These are phyloP conservation scores for Rhimphoctona megacephalus DNA, from an alignment of 2,888 invertebrate species.

Conservation along the genomic window DNA sequence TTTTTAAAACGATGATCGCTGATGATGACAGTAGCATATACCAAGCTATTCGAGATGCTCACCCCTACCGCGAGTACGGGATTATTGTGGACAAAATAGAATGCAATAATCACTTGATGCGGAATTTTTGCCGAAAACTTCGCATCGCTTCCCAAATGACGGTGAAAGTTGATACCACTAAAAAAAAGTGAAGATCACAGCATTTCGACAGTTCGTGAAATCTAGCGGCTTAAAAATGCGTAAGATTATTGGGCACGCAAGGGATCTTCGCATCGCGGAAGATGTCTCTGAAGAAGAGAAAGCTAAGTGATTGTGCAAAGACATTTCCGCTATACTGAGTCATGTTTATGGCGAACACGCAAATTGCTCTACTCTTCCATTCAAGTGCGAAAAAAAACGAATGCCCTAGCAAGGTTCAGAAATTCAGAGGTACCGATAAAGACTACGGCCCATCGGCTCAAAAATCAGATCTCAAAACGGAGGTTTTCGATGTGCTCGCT, in stretches of 20 bases:
- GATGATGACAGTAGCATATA: slow-evolving; percentile 79
- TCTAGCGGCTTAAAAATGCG: slow-evolving; percentile 48
- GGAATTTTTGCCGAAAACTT: slow-evolving; percentile 63
- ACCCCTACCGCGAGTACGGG: slow-evolving; percentile 71
- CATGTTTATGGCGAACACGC: slow-evolving; percentile 71
- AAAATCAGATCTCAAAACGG: not conserved
- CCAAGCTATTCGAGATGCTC: slow-evolving; percentile 71
- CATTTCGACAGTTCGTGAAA: slow-evolving; percentile 31
- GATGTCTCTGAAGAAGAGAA: slow-evolving; percentile 2
- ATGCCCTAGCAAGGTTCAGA: not conserved
- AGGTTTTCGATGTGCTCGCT: not conserved
- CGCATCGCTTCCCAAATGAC: slow-evolving; percentile 14
- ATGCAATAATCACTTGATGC: slow-evolving; percentile 76
- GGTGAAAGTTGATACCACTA: not conserved
- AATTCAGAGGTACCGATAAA: not conserved
- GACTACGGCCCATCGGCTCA: not conserved
- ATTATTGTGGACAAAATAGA: slow-evolving; percentile 76
- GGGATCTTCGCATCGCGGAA: slow-evolving; percentile 3
- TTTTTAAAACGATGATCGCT: slow-evolving; percentile 44
- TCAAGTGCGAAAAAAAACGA: not conserved
- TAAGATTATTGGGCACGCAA: slow-evolving; percentile 9
- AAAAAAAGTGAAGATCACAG: not conserved
- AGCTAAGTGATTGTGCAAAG: slow-evolving; percentile 23
- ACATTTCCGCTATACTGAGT: slow-evolving; percentile 61
- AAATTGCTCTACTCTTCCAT: slow-evolving; percentile 43